A percentile compares a stretch with the other conserved stretches of the same genome.
Conservation (phyloP, 37 sponge, comb jelly and placozoan species). For the Beroe forskalii region DNA sequence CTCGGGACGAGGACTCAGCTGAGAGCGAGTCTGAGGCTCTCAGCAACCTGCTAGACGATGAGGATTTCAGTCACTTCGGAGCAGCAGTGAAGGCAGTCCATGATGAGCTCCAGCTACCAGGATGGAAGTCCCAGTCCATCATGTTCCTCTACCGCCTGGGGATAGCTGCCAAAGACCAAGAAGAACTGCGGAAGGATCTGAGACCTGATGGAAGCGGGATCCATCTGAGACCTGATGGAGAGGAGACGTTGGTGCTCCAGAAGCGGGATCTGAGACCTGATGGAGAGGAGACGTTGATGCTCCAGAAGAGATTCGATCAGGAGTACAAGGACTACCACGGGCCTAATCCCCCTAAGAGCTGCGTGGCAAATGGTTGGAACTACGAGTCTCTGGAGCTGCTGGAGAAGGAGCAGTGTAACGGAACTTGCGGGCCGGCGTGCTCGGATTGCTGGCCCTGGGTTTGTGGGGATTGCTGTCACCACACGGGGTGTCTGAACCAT, state of each 20-base stretch:
- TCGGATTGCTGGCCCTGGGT: slow-evolving; percentile 5
- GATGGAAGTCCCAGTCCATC: not conserved
- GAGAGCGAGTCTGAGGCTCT: not conserved
- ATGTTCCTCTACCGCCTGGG: slow-evolving; percentile 34
- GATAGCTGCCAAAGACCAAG: not conserved
- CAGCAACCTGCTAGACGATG: not conserved
- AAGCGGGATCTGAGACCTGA: too few relatives aligned
- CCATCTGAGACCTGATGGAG: too few relatives aligned
- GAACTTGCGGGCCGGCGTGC: slow-evolving; percentile 7
- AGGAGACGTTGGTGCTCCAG: too few relatives aligned
- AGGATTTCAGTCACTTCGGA: not conserved
- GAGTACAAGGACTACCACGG: slow-evolving; percentile 18
- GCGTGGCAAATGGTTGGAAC: not conserved
- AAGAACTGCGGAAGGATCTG: too few relatives aligned
- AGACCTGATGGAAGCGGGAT: too few relatives aligned
- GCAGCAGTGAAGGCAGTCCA: not conserved
- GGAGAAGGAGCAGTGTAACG: not conserved
- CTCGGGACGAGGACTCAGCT: not conserved
- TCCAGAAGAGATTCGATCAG: not conserved
- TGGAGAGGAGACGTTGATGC: too few relatives aligned
- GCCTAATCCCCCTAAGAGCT: not conserved
- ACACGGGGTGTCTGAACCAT: slow-evolving; percentile 3
- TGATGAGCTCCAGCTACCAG: not conserved
- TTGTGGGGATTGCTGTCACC: slow-evolving; percentile 41
- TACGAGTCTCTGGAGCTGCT: not conserved